Evolutionary conservation across 2,113 vertebrate genomes (phyloP).

Genomic region (Caranx ignobilis): DNA sequence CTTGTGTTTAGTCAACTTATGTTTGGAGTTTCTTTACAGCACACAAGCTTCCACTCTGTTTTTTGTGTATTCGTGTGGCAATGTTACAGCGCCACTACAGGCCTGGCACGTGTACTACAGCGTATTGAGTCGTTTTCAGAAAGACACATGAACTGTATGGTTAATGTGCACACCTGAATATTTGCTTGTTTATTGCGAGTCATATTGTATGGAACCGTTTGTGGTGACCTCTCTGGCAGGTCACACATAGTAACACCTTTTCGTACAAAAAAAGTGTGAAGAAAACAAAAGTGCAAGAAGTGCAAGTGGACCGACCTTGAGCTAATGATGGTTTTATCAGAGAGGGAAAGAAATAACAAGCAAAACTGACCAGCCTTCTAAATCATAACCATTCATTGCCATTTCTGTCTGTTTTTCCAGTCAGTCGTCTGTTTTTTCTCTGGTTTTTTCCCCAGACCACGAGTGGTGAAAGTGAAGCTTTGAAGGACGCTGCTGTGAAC

Average conservation of each 20-base stretch:
- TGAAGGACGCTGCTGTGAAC: constrained; percentile 59
- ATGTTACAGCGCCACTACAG: too few relatives aligned
- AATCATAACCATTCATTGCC: constrained; percentile 15
- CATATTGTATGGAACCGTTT: too few relatives aligned
- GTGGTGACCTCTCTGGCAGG: constrained; percentile 10
- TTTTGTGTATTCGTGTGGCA: too few relatives aligned
- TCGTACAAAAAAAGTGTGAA: constrained; percentile 15
- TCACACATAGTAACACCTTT: constrained; percentile 11
- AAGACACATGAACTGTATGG: too few relatives aligned
- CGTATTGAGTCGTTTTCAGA: too few relatives aligned
- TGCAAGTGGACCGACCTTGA: constrained; percentile 56
- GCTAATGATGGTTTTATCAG: constrained; percentile 54
- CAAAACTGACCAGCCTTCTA: constrained; percentile 42
- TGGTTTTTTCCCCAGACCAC: neutral
- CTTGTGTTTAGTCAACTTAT: too few relatives aligned
- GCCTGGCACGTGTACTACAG: too few relatives aligned
- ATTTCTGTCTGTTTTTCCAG: constrained; percentile 37
- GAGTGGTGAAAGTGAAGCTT: constrained; percentile 17
- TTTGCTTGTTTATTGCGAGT: too few relatives aligned
- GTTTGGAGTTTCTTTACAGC: too few relatives aligned
- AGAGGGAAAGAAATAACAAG: constrained; percentile 30
- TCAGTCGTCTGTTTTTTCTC: neutral
- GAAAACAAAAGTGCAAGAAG: constrained; percentile 43
- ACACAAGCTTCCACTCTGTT: too few relatives aligned
- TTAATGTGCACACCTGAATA: too few relatives aligned